Percentiles rank a stretch among this genome's conserved stretches.
phyloP scores from a whole-genome alignment of 35 echinoderm and acorn worm species.

The Apostichopus californicus region DNA sequence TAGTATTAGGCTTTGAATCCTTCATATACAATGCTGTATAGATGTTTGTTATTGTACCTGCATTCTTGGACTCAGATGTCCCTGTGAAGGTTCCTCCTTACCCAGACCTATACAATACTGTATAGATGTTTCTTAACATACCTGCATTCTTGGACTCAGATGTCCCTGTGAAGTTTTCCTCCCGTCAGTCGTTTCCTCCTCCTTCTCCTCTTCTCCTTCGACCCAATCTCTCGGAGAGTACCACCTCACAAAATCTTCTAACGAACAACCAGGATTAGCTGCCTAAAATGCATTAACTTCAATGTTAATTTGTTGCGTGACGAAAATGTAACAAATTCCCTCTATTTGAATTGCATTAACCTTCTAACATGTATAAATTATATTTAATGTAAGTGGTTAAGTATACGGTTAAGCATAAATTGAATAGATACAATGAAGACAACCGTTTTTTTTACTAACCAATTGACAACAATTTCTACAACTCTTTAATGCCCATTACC shows the following conservation, averaged over 20 bases:
- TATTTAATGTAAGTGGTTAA: too few relatives aligned
- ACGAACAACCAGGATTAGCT: constrained; percentile 86
- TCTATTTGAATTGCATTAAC: too few relatives aligned
- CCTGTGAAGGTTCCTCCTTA: constrained; percentile 13
- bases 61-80: constrained; percentile 88
- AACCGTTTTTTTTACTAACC: too few relatives aligned
- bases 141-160: constrained; percentile 91
- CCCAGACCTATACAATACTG: not conserved
- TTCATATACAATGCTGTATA: too few relatives aligned
- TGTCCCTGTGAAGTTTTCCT: constrained; percentile 46
- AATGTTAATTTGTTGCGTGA: too few relatives aligned
- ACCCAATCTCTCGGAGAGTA: constrained; percentile 99
- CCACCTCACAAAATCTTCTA: constrained; percentile 99
- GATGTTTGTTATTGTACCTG: constrained; percentile 35
- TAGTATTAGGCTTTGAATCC: too few relatives aligned
- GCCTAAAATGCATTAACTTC: constrained; percentile 59
- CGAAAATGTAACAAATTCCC: too few relatives aligned
- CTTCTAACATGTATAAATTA: too few relatives aligned
- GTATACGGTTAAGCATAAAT: too few relatives aligned
- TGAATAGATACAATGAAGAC: too few relatives aligned
- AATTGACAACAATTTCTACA: too few relatives aligned
- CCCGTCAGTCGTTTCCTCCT: not conserved
- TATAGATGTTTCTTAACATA: not conserved
- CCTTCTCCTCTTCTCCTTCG: constrained; percentile 45
- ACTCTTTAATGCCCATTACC: too few relatives aligned